Conservation (phyloP, 2,888 invertebrate genomes). For the Prosapia bicincta region DNA sequence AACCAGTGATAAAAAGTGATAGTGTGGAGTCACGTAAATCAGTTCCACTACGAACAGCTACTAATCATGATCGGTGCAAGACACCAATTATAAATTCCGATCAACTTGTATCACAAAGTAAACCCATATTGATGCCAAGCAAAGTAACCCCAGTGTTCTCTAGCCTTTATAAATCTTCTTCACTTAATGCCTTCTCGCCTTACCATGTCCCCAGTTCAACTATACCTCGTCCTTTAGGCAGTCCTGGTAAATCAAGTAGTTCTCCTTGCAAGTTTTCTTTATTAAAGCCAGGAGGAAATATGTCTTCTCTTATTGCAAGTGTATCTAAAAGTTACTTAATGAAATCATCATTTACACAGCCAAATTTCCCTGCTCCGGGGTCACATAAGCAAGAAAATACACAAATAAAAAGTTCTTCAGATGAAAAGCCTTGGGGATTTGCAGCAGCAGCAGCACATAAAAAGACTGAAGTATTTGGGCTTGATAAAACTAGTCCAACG, state of each 20-base stretch:
- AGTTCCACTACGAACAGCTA: constrained; percentile 17
- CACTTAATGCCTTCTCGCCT: constrained; percentile 9
- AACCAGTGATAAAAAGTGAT: constrained; percentile 7
- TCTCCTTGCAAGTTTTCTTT: background rate
- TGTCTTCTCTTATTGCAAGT: constrained; percentile 28
- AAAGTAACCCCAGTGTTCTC: constrained; percentile 20
- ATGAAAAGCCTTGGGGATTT: constrained; percentile 54
- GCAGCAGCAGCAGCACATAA: constrained; percentile 54
- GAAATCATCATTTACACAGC: constrained; percentile 10
- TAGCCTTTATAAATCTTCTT: constrained; percentile 21
- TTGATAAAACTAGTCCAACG: constrained; percentile 15
- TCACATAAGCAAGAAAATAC: background rate
- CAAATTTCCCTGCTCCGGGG: background rate
- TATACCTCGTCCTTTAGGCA: constrained; percentile 4
- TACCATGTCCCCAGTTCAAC: constrained; percentile 10
- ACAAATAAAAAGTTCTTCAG: background rate
- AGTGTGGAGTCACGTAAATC: constrained; percentile 15
- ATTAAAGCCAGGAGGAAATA: constrained; percentile 23
- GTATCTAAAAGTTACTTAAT: constrained; percentile 28
- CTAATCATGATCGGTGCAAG: constrained; percentile 26
- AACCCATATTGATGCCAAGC: background rate
- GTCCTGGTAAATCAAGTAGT: constrained; percentile 10
- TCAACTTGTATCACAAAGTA: background rate
- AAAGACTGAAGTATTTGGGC: constrained; percentile 19
- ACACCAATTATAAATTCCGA: background rate